Conservation (phyloP, 2,113 vertebrate species). For the Morphnarchus princeps region DNA sequence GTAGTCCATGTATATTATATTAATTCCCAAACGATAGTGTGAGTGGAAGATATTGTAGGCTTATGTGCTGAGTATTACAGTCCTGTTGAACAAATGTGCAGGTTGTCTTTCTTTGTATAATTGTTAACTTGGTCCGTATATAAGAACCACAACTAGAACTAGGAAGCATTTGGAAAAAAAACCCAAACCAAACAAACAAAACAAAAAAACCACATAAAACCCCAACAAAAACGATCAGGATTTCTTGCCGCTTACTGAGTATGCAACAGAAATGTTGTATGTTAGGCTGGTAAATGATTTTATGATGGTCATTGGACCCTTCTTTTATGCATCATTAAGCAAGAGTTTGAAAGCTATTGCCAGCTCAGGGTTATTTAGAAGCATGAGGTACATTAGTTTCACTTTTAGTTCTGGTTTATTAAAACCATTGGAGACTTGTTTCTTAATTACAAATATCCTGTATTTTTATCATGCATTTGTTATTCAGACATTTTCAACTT, state of each 20-base stretch:
- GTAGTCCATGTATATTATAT: slow-evolving; percentile 56
- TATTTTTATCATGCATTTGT: background rate
- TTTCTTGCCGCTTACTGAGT: background rate
- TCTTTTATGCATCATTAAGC: background rate
- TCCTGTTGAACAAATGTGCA: background rate
- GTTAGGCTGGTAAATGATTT: background rate
- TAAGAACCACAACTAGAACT: background rate
- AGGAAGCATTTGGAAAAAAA: background rate
- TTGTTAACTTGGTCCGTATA: background rate
- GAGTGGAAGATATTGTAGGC: background rate
- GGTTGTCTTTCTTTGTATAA: background rate
- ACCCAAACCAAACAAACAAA: too few relatives aligned
- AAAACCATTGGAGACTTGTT: background rate
- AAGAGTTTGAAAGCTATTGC: background rate
- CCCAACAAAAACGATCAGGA: fast-evolving
- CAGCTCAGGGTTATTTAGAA: fast-evolving
- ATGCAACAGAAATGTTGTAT: background rate
- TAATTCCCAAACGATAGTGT: background rate
- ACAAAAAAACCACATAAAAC: background rate
- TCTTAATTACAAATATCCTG: background rate
- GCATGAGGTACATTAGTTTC: background rate
- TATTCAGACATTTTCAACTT: background rate
- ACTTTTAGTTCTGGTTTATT: background rate
- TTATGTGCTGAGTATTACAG: background rate
- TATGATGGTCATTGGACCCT: background rate